Evolutionary conservation across 2,888 invertebrate genomes (phyloP), one percentile per base, ranked within the genome.

Genomic region (Lithodes maja): DNA sequence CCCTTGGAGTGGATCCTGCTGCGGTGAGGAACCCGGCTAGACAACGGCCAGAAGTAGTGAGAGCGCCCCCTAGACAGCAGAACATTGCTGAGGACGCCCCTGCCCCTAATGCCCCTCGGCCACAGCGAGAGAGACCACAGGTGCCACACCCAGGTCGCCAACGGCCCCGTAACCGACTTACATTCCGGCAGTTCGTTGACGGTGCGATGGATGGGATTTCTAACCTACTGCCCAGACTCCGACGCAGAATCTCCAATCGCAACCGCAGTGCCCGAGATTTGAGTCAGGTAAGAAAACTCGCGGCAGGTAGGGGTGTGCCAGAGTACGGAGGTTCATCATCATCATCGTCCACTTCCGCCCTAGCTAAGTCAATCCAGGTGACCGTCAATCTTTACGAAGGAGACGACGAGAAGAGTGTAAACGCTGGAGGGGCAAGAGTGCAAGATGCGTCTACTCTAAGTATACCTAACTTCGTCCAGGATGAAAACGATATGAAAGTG

Each of bases 171-270:
- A 82, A 54, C 33, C 84, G 88, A 52, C 77, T 89, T 33, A 61
- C 85, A 52, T 85, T 89, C 88, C 84, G 88, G 17, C 85, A 84
- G 33, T 81, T 89, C 53, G 85, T 89, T 12, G 88, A 85, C 68
- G 81, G 85, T 7, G 68, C 84, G 12, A 81, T 89, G 81, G 55
- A 61, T 12, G 81, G 88, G 5, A 9, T 89, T 2, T 55, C 54
- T 2, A 89, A 85, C 68, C 2, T 85, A 33, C n/a, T 89, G 2
- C 88, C 88, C 2, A 81, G 85, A 12, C 81, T 85, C 33, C 79
- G 68, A 2, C 79, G 88, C 2, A 80, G 88, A 12, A 50, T 15
- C 15, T 81, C 17, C 81, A 81, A 75, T 81, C 85, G 81, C 55
- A 78, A 81, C 50, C 55, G 81, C 52, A 33, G 17, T 50, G 33